Conservation (phyloP, 2,113 vertebrate species). For the Nyctereutes procyonoides region DNA sequence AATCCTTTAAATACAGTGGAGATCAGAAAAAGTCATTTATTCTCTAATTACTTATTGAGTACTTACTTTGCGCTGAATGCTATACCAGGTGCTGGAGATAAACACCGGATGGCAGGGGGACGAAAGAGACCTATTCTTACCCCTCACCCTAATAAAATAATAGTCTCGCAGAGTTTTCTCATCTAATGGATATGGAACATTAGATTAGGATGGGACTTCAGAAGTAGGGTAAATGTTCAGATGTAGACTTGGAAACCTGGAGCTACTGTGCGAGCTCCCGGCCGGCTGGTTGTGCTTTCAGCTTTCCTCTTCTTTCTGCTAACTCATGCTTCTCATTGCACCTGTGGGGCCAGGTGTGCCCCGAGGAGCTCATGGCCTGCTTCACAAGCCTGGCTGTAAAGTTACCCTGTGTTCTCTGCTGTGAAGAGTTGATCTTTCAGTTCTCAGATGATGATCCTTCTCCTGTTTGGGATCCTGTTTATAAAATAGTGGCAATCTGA, state of each 20-base stretch:
- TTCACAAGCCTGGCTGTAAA: not conserved
- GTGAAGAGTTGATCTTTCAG: not conserved
- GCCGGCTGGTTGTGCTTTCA: not conserved
- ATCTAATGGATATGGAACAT: not conserved
- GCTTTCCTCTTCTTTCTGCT: not conserved
- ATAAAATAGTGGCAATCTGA: not conserved
- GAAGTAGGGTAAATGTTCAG: not conserved
- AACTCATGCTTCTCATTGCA: not conserved
- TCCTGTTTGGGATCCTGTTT: not conserved
- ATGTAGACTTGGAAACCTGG: not conserved
- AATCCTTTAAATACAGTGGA: not conserved
- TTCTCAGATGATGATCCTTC: not conserved
- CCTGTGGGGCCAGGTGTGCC: not conserved
- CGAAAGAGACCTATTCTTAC: not conserved
- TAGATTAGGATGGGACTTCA: not conserved
- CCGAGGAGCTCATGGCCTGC: not conserved
- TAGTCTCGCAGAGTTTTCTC: not conserved
- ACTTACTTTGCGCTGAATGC: not conserved
- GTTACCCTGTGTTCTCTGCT: not conserved
- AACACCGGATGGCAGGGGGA: no score
- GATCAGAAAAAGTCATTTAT: not conserved
- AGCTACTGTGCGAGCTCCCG: not conserved
- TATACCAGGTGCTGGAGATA: not conserved
- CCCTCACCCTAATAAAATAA: not conserved
- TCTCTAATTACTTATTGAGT: not conserved